A percentile compares a stretch with the other conserved stretches of the same genome.
Evolutionary conservation across 2,797 vertebrate genomes (phyloP).

Genomic region (Halcyon leucocephala): DNA sequence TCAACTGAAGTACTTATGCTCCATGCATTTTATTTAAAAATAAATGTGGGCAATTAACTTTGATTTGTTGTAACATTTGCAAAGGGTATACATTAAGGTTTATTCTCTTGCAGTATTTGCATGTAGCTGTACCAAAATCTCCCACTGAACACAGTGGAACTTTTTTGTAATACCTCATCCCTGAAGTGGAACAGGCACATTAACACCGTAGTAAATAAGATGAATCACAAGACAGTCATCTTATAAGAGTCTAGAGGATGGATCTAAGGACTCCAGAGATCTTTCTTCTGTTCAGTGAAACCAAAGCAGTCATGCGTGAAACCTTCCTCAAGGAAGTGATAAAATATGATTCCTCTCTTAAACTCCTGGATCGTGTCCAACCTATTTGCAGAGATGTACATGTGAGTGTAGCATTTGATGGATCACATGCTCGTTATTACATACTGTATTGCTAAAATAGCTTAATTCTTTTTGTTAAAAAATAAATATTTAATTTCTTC

Average conservation of each 20-base stretch:
- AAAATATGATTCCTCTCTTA: conserved; percentile 17
- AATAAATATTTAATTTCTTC: neutral
- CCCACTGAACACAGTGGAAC: neutral
- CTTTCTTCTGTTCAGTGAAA: neutral
- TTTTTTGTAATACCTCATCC: conserved; percentile 4
- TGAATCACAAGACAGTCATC: conserved; percentile 19
- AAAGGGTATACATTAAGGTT: neutral
- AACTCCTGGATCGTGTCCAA: neutral
- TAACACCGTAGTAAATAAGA: conserved; percentile 23
- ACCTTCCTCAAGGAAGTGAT: neutral
- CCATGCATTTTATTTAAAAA: conserved; percentile 26
- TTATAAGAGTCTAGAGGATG: neutral
- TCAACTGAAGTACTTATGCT: neutral
- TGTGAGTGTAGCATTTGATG: neutral
- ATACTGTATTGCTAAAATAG: neutral
- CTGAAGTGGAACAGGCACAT: conserved; percentile 28
- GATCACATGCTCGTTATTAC: neutral
- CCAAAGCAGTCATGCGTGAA: neutral
- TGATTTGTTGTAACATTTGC: conserved; percentile 6
- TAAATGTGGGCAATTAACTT: conserved; percentile 28
- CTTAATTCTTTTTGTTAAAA: neutral
- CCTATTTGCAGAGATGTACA: neutral
- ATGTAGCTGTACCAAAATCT: neutral
- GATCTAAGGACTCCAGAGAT: neutral
- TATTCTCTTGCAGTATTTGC: neutral